Conservation (phyloP, 2,888 invertebrate genomes). For the Syrphus vitripennis region DNA sequence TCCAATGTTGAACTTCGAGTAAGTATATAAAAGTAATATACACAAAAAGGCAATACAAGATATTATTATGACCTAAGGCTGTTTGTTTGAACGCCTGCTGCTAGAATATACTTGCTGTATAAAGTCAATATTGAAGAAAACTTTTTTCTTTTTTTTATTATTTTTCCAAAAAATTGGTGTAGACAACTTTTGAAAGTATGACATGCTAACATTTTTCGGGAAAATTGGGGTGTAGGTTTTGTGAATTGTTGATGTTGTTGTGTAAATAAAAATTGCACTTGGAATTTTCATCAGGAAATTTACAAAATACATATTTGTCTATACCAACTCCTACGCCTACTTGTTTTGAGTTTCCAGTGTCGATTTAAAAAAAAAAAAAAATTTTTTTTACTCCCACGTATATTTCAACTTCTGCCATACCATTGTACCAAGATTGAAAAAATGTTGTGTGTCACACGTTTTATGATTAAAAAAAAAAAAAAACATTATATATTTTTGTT, state of each 20-base stretch:
- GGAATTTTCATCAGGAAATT: background rate
- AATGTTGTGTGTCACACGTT: no score
- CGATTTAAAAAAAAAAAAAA: no score
- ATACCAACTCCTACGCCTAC: background rate
- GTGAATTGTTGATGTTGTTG: background rate
- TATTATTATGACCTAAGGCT: background rate
- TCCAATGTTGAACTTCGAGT: background rate
- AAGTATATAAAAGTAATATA: no score
- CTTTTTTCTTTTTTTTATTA: background rate
- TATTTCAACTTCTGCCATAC: no score
- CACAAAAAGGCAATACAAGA: background rate
- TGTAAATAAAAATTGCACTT: background rate
- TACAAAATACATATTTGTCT: background rate
- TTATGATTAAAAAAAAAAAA: no score
- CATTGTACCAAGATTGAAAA: no score
- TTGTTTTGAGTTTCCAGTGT: no score
- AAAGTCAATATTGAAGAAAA: conserved; percentile 1
- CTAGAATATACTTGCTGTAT: background rate
- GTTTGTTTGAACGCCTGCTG: background rate
- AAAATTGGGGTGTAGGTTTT: background rate
- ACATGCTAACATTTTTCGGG: background rate
- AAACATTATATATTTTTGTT: no score
- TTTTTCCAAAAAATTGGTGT: background rate
- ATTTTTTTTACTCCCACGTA: no score
- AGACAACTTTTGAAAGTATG: background rate